Percentiles rank a stretch among this genome's conserved stretches.
Evolutionary conservation across 2,888 invertebrate species (phyloP).

Genomic region (Pseudanteris insignis): DNA sequence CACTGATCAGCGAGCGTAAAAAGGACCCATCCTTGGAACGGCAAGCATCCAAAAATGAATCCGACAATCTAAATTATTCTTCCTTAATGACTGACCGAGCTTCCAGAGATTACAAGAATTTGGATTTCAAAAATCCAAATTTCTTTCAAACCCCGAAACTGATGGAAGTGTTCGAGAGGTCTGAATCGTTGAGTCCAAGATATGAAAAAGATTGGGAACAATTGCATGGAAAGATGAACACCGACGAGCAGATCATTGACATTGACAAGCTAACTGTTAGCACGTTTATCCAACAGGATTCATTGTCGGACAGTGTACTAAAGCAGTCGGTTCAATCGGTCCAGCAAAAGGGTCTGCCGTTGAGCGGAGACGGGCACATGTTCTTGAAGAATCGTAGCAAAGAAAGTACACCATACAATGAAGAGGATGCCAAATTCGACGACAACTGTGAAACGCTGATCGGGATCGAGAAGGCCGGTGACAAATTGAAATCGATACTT

Average conservation of each 20-base stretch:
- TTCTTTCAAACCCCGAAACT: slow-evolving; percentile 62
- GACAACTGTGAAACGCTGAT: slow-evolving; percentile 51
- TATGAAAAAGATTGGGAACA: slow-evolving; percentile 69
- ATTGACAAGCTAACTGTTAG: slow-evolving; percentile 62
- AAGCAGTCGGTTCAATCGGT: slow-evolving; percentile 63
- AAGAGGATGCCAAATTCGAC: slow-evolving; percentile 52
- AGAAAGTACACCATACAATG: slow-evolving; percentile 59
- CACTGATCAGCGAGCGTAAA: slow-evolving; percentile 46
- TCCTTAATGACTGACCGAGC: slow-evolving; percentile 54
- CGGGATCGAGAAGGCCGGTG: slow-evolving; percentile 54
- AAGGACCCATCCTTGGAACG: slow-evolving; percentile 44
- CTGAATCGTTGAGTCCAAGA: slow-evolving; percentile 67
- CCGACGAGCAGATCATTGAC: slow-evolving; percentile 63
- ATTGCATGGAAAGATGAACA: slow-evolving; percentile 56
- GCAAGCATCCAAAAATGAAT: slow-evolving; percentile 42
- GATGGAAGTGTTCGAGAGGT: slow-evolving; percentile 68
- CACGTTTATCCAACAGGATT: slow-evolving; percentile 49
- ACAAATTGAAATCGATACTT: slow-evolving; percentile 62
- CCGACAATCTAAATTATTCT: slow-evolving; percentile 45
- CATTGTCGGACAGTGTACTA: not conserved
- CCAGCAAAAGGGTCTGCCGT: slow-evolving; percentile 61
- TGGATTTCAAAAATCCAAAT: slow-evolving; percentile 60
- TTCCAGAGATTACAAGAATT: slow-evolving; percentile 61
- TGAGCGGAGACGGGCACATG: slow-evolving; percentile 72
- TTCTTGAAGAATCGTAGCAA: slow-evolving; percentile 70